phyloP scores from a whole-genome alignment of 2,113 vertebrate species.

The Pelecanus crispus region DNA sequence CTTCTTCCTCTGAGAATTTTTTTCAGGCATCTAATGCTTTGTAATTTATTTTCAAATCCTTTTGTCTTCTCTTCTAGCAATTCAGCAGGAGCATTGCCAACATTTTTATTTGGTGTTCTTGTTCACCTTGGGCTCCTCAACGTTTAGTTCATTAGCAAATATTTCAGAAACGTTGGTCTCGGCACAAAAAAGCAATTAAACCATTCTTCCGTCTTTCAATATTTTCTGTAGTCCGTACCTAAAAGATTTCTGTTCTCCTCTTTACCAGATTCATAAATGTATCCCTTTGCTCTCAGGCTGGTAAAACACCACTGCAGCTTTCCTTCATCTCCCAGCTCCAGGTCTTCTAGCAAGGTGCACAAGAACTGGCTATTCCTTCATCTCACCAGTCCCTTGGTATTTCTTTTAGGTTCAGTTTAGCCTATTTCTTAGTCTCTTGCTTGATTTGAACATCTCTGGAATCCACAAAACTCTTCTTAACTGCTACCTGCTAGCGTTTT shows the following conservation, averaged over 20 bases:
- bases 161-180: background rate
- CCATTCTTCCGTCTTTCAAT: background rate
- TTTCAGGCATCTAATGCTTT: background rate
- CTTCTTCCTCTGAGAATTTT: background rate
- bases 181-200: background rate
- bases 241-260: background rate
- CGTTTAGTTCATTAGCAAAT: background rate
- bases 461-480: background rate
- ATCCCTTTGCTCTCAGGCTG: background rate
- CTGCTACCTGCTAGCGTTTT: background rate
- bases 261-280: background rate
- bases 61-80: background rate
- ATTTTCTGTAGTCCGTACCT: background rate
- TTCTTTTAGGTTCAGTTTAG: background rate
- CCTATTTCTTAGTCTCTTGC: background rate
- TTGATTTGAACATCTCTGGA: background rate
- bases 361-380: background rate
- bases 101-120: background rate
- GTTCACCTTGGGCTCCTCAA: background rate
- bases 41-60: background rate
- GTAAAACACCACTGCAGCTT: background rate
- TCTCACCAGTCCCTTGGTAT: background rate
- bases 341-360: background rate
- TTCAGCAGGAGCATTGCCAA: background rate
- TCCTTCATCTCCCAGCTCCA: accelerated